These are phyloP conservation scores for Trichoplusia ni DNA, from an alignment of 1,140 invertebrate species.

Conservation along the genomic window DNA sequence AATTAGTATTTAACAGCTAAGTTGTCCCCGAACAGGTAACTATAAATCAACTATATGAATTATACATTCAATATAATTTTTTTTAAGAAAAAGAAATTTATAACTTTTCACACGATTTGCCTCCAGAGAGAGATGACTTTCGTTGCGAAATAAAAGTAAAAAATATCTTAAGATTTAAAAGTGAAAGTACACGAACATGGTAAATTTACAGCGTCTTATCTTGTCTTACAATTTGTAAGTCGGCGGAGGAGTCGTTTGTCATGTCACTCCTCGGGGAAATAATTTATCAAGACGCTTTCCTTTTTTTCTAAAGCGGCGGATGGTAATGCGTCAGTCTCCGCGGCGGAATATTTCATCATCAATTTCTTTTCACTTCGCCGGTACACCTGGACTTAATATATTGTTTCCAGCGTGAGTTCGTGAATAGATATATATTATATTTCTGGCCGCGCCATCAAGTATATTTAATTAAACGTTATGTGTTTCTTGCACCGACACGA, in stretches of 20 bases:
- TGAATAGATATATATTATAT: no score
- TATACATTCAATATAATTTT: no score
- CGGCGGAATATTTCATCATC: constrained; percentile 1
- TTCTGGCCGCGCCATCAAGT: no score
- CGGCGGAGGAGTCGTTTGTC: constrained; percentile 3
- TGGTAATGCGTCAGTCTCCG: not conserved
- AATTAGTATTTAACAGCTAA: no score
- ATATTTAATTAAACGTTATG: no score
- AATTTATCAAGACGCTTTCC: constrained; percentile 6
- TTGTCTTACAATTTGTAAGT: constrained; percentile 9
- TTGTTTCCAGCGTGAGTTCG: no score
- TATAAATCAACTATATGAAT: no score
- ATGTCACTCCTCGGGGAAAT: constrained; percentile 9
- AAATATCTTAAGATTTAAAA: constrained; percentile 3
- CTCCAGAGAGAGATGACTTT: not conserved
- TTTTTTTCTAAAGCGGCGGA: not conserved
- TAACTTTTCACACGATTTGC: no score
- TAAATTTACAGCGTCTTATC: not conserved
- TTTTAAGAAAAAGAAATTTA: no score
- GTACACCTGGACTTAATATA: not conserved
- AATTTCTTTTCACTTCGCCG: not conserved
- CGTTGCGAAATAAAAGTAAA: not conserved
- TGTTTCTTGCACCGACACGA: no score
- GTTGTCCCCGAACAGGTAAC: no score
- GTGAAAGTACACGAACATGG: not conserved